Evolutionary conservation across 2,888 invertebrate species (phyloP), one percentile per base, ranked within the genome.

Genomic region (Orthosia gracilis): DNA sequence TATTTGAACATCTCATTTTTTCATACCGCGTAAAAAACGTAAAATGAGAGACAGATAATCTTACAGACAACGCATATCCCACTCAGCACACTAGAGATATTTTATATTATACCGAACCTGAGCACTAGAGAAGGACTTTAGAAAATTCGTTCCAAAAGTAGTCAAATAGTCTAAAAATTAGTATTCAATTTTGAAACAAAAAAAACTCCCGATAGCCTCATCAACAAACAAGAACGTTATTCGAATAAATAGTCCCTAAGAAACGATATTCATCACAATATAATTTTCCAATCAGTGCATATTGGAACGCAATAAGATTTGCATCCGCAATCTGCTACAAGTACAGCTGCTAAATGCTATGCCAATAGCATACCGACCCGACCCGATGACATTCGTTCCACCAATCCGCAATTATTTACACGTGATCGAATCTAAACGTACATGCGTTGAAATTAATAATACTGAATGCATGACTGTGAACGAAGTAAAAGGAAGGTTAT

Each of bases 361-460:
- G n/a, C 15, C 2, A 45, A 50, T 58, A 7, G 18, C n/a, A 40
- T 45, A 23, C 11, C 52, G 5, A 18, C 26, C 11, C 40, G 11
- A 15, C 26, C 17, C 15, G 49, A 49, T 26, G 26, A n/a, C 2
- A 58, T 66, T 58, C 23, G 50, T 66, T 54, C 23, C 62, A n/a
- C 23, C n/a, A 13, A 47, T 63, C 11, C 17, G 45, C 62, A 15
- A 69, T 62, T 62, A 69, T 50, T 69, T 52, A 62, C 50, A 23
- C 52, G 23, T 49, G 9, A n/a, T 15, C 3, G n/a, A 40, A 52
- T 13, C 17, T 31, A 61, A 23, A 45, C 15, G 23, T 55, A 55
- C n/a, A n/a, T 54, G 40, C n/a, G 5, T n/a, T 13, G 7, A 4
- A 64, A 64, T 50, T 50, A 64, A 64, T 31, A 31, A 31, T 40